Conservation (phyloP, 2,113 vertebrate species). For the Rhabdomys dilectus region DNA sequence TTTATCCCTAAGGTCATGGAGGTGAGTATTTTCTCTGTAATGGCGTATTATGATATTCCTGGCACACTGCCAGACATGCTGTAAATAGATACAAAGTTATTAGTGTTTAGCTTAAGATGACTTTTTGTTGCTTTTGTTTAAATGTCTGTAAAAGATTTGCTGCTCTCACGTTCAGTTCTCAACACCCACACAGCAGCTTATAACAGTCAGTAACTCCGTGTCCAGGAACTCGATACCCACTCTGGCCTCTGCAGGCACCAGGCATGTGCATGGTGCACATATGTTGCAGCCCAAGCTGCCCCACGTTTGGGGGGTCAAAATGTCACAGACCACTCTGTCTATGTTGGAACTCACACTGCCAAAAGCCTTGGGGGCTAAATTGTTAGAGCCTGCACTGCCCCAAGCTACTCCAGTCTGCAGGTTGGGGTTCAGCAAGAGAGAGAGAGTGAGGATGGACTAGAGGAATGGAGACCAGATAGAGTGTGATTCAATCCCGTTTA, state of each 20-base stretch:
- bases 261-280: accelerated
- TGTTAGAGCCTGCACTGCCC: no score
- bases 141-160: not conserved
- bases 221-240: not conserved
- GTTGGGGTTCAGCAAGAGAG: no score
- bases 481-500: no score
- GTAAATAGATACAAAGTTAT: not conserved
- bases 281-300: no score
- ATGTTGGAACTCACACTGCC: no score
- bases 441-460: no score
- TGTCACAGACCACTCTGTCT: no score
- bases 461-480: no score
- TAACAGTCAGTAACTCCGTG: not conserved
- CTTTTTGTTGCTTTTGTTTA: not conserved
- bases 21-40: not conserved
- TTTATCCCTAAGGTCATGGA: not conserved
- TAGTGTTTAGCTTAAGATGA: not conserved
- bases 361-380: no score
- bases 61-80: not conserved
- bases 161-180: not conserved
- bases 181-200: not conserved
- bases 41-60: not conserved
- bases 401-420: no score
- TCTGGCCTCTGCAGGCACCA: not conserved
- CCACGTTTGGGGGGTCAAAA: no score